Evolutionary conservation across 1,140 invertebrate species (phyloP), one percentile per base, ranked within the genome.

Genomic region (Hormaphis cornu): DNA sequence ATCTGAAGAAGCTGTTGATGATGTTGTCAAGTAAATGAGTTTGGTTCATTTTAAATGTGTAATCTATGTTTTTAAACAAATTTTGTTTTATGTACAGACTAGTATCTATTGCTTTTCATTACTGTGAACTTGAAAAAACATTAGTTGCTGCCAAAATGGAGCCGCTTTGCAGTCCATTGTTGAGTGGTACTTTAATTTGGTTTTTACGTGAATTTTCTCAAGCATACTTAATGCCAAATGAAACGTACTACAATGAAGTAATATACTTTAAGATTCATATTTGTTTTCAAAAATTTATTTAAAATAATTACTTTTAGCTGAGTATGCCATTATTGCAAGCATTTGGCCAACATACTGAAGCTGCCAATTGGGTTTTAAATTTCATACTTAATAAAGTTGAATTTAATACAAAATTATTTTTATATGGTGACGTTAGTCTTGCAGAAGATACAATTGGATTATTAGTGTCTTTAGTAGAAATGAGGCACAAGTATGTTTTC

Each of bases 151-250:
- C 82, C 2, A 84, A 85, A 74, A 76, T 87, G 35, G 78, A 80
- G 0, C 80, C 82, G 70, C 80, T 86, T 71, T 77, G 93, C 18
- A 93, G 90, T 79, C 91, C 91, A 0, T 88, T 93, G 79, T 82
- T 95, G 1, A 85, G 86, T 6, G 85, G 84, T 37, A 88, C 85
- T 1, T 79, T 89, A 24, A 85, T 90, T 69, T 94, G 90, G 89
- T 89, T 92, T 73, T 79, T 94, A 7, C 83, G 85, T 58, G 83
- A 86, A 72, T 93, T 88, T 86, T 84, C 85, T 35, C 79, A 86
- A 40, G 85, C 84, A 12, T 95, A 93, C 76, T 79, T 93, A 26
- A 77, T 89, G 61, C 85, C 85, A 22, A 81, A 82, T 26, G 85
- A 90, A 73, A 82, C 78, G 22, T 81, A 84, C 75, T 92, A 90